Percentiles rank a stretch among this genome's conserved stretches.
Conservation (phyloP, 1,140 invertebrate species). For the Dysdera silvatica region DNA sequence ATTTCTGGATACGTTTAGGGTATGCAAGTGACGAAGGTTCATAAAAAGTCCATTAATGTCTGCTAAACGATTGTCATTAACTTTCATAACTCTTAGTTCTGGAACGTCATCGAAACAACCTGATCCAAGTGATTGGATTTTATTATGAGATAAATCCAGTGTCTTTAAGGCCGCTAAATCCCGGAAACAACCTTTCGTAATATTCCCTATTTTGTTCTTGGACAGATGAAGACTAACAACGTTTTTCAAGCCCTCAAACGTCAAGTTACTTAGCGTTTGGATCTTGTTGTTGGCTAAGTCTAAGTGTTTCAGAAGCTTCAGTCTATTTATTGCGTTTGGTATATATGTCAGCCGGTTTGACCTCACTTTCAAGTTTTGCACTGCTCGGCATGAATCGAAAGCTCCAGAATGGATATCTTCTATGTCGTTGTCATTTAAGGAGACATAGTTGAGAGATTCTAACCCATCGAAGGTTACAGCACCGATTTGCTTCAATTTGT, state of each 20-base stretch:
- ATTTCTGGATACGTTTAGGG: conserved; percentile 87
- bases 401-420: conserved; percentile 34
- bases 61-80: conserved; percentile 74
- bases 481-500: conserved; percentile 67
- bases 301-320: conserved; percentile 60
- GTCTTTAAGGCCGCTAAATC: conserved; percentile 74
- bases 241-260: conserved; percentile 53
- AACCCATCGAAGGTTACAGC: conserved; percentile 73
- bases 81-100: conserved; percentile 70
- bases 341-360: conserved; percentile 34
- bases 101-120: conserved; percentile 69
- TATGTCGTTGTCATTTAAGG: conserved; percentile 70
- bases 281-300: conserved; percentile 83
- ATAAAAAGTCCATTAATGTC: conserved; percentile 78
- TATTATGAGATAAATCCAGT: conserved; percentile 79
- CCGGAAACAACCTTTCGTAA: conserved; percentile 63
- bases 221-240: conserved; percentile 74
- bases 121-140: conserved; percentile 69
- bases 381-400: conserved; percentile 34
- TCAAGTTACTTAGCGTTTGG: conserved; percentile 34
- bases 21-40: conserved; percentile 68
- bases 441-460: conserved; percentile 72
- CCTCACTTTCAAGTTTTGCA: conserved; percentile 39
- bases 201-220: conserved; percentile 61
- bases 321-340: conserved; percentile 33